Conservation (phyloP, 2,113 vertebrate species). For the Cyphomyrus plagiostoma region DNA sequence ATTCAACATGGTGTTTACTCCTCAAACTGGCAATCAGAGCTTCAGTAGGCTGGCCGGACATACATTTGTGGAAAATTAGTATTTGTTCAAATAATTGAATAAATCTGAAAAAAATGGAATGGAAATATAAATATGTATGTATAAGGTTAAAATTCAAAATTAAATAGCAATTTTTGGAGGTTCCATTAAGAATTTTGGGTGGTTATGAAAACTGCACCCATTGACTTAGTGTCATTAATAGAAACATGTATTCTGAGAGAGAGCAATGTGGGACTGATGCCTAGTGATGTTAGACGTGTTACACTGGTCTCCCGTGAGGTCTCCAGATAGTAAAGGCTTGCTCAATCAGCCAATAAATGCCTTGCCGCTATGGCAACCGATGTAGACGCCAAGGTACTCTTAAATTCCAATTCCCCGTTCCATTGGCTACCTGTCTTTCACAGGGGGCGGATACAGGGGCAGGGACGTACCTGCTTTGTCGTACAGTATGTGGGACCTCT, state of each 20-base stretch:
- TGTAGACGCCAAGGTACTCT: not conserved
- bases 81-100: not conserved
- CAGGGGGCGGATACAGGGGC: not conserved
- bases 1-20: not conserved
- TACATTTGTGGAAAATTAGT: not conserved
- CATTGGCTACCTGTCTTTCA: not conserved
- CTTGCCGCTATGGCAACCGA: not conserved
- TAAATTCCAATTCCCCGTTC: not conserved
- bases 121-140: not conserved
- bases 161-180: not conserved
- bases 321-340: not conserved
- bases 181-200: not conserved
- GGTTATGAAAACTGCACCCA: not conserved
- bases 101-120: not conserved
- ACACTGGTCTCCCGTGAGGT: not conserved
- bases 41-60: not conserved
- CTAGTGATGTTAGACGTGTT: not conserved
- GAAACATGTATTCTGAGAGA: not conserved
- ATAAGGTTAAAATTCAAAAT: not conserved
- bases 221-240: not conserved
- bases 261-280: not conserved
- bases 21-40: not conserved
- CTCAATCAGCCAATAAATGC: not conserved
- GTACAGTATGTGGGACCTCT: slow-evolving; percentile 91
- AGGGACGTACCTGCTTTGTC: slow-evolving; percentile 80